Percentiles rank a stretch among this genome's conserved stretches.
Conservation (phyloP, 2,888 invertebrate species). For the Temnothorax unifasciatus region DNA sequence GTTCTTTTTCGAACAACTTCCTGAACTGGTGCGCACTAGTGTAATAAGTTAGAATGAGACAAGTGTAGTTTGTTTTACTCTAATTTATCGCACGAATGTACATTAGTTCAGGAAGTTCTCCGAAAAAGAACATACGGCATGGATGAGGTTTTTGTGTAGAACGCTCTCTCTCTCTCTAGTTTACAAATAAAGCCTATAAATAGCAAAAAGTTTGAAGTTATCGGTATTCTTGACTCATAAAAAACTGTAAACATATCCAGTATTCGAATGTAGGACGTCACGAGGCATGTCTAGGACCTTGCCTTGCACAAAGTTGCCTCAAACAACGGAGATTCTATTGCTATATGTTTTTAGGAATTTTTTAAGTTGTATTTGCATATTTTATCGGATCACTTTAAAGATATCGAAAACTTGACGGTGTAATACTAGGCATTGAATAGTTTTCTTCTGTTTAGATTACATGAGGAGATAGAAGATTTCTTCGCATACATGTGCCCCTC, state of each 20-base stretch:
- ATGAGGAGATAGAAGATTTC: constrained; percentile 99
- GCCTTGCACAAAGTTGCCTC: neutral
- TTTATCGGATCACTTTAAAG: neutral
- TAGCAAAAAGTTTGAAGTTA: constrained; percentile 33
- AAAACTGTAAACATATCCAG: constrained; percentile 39
- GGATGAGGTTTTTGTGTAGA: neutral
- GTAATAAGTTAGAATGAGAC: too few relatives aligned
- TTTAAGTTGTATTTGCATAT: neutral
- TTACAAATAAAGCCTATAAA: constrained; percentile 22
- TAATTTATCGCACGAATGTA: too few relatives aligned
- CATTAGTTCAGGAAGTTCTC: too few relatives aligned
- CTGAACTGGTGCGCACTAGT: too few relatives aligned
- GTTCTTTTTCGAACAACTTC: too few relatives aligned
- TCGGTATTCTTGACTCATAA: neutral
- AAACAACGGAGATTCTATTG: neutral
- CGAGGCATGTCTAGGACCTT: neutral
- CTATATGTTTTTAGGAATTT: neutral
- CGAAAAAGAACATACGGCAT: neutral
- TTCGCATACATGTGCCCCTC: constrained; percentile 98
- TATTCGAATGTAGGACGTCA: neutral
- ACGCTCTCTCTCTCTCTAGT: neutral
- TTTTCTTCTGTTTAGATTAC: constrained; percentile 88
- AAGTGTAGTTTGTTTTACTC: too few relatives aligned
- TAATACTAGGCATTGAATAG: constrained; percentile 8
- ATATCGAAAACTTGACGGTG: neutral